Base-by-base conservation (phyloP, 1,140 invertebrate species). In the Akabosia matsudoensis region DNA sequence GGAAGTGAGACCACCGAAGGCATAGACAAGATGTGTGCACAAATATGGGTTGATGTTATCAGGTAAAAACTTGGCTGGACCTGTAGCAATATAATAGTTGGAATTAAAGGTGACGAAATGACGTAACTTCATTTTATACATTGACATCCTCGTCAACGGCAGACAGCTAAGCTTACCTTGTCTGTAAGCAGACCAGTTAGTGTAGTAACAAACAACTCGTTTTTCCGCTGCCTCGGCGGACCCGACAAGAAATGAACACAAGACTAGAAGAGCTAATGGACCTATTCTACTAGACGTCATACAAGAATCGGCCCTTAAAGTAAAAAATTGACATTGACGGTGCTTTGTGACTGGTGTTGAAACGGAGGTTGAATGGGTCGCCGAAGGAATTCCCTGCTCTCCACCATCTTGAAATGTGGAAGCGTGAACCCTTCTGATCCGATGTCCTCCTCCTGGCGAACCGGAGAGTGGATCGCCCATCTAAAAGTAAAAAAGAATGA, bases 1-100 rank as follows among this genome's bases (percentile, higher is more conserved):
- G 84, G 93, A 94, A 73, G 92, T 94, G 82, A 97, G 92, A 30
- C 94, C 94, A 71, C 93, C 95, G 84, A 97, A 97, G 2, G 95
- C 95, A 84, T 97, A 97, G 67, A 97, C 92, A 73, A 98, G 87
- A 89, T 97, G 95, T 14, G 96, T 97, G 85, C 96, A 98, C 31
- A 97, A 88, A 84, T 96, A 96, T 26, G 95, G 95, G 87, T 97
- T 97, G 82, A 97, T 97, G 84, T 97, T 96, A 86, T 96, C 92
- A 0, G 95, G 95, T 78, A 92, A 92, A 84, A 96, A 97, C 85
- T 95, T 94, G 0, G 93, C 93, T 1, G 91, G 92, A 33, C 93
- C 92, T n/a, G n/a, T n/a, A n/a, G n/a, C n/a, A n/a, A n/a, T n/a
- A n/a, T n/a, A n/a, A n/a, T 1, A 92, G 92, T 76, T 93, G 87